phyloP scores from a whole-genome alignment of 2,113 vertebrate species.

The Silurus meridionalis region DNA sequence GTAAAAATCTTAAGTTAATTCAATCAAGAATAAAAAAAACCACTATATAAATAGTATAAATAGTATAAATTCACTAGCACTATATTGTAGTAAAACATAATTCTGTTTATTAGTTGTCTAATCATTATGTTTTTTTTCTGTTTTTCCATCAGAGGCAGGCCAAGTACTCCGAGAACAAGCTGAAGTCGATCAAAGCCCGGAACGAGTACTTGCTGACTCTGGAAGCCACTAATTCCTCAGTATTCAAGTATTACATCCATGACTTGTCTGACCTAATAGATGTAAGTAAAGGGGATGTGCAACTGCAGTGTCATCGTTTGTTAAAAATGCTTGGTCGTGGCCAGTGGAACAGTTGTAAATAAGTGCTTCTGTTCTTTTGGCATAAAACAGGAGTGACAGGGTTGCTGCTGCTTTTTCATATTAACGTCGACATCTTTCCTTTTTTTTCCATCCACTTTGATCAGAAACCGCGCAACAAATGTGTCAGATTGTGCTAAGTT shows the following conservation, averaged over 20 bases:
- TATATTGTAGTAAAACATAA: constrained; percentile 37
- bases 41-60: too few species aligned
- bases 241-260: constrained; percentile 99
- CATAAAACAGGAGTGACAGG: background rate
- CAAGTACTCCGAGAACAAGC: constrained; percentile 98
- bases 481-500: constrained; percentile 24
- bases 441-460: constrained; percentile 21
- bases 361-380: constrained; percentile 16
- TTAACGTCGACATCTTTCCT: constrained; percentile 14
- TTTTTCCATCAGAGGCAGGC: constrained; percentile 87
- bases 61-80: background rate
- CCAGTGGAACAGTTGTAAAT: constrained; percentile 34
- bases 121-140: background rate
- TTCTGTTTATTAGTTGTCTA: background rate
- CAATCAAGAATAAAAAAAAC: too few species aligned
- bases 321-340: constrained; percentile 15
- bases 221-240: constrained; percentile 94
- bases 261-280: constrained; percentile 97
- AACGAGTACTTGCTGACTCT: constrained; percentile 98
- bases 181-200: constrained; percentile 97
- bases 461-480: constrained; percentile 13
- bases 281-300: constrained; percentile 77
- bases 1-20: too few species aligned
- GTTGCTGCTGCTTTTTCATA: background rate
- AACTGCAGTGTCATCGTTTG: constrained; percentile 10